Evolutionary conservation across 1,140 invertebrate species (phyloP).

Genomic region (Yoshiicerus persimilis): DNA sequence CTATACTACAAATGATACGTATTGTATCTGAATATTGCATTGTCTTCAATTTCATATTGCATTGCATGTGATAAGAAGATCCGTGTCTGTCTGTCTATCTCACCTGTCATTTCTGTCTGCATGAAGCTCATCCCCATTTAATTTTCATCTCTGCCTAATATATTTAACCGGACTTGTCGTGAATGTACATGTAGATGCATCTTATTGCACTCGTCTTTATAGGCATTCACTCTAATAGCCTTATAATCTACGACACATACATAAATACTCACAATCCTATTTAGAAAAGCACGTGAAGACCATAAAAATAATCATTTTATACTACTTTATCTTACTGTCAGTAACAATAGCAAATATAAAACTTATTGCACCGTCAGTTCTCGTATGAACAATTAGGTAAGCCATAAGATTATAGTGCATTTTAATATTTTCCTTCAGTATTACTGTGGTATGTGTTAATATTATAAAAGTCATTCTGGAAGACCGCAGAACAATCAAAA

Average conservation of each 20-base stretch:
- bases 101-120: conserved; percentile 9
- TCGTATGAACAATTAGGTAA: too few relatives aligned
- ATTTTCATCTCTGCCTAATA: conserved; percentile 18
- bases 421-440: too few relatives aligned
- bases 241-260: neutral
- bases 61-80: conserved; percentile 4
- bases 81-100: conserved; percentile 6
- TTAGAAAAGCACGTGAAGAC: neutral
- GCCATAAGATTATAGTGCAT: too few relatives aligned
- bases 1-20: neutral
- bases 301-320: neutral
- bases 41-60: neutral
- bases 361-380: neutral
- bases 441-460: too few relatives aligned
- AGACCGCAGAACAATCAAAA: too few relatives aligned
- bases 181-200: neutral
- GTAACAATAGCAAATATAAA: neutral
- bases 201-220: neutral
- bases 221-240: neutral
- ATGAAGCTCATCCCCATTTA: conserved; percentile 6
- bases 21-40: neutral
- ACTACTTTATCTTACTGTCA: neutral
- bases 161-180: neutral
- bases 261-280: neutral
- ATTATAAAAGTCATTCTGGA: too few relatives aligned